Percentiles rank a stretch among this genome's conserved stretches.
phyloP scores from a whole-genome alignment of 2,888 invertebrate genomes.

The Rhabditophanes sp. region DNA sequence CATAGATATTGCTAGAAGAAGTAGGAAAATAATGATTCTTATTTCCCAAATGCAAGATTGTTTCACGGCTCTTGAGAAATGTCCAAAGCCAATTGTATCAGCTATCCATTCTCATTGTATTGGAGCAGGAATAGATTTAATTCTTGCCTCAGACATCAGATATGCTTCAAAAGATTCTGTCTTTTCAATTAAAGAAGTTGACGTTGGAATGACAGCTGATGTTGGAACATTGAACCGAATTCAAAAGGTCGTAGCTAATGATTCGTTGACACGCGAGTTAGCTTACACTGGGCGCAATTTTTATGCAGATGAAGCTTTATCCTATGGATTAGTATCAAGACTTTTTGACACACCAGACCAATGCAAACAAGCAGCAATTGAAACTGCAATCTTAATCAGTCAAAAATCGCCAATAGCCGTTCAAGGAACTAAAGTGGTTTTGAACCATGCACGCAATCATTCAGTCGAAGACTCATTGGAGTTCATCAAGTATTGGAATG shows the following conservation, averaged over 20 bases:
- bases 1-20: too few relatives aligned
- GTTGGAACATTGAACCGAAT: constrained; percentile 79
- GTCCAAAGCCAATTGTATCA: constrained; percentile 73
- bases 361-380: constrained; percentile 59
- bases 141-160: constrained; percentile 73
- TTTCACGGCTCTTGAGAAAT: constrained; percentile 66
- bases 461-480: constrained; percentile 67
- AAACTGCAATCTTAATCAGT: constrained; percentile 64
- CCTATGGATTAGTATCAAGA: constrained; percentile 59
- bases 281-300: constrained; percentile 71
- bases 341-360: constrained; percentile 58
- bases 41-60: too few relatives aligned
- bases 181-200: constrained; percentile 72
- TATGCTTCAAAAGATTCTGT: constrained; percentile 75
- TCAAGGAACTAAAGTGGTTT: constrained; percentile 65
- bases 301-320: constrained; percentile 47
- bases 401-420: constrained; percentile 80
- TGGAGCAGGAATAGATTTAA: constrained; percentile 74
- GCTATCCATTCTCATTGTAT: constrained; percentile 74
- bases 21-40: too few relatives aligned
- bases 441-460: constrained; percentile 70
- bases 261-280: constrained; percentile 69
- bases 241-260: constrained; percentile 67
- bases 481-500: constrained; percentile 75
- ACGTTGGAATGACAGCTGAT: constrained; percentile 74